Evolutionary conservation across 2,113 vertebrate species (phyloP), one percentile per base, ranked within the genome.

Genomic region (Spilogale gracilis): DNA sequence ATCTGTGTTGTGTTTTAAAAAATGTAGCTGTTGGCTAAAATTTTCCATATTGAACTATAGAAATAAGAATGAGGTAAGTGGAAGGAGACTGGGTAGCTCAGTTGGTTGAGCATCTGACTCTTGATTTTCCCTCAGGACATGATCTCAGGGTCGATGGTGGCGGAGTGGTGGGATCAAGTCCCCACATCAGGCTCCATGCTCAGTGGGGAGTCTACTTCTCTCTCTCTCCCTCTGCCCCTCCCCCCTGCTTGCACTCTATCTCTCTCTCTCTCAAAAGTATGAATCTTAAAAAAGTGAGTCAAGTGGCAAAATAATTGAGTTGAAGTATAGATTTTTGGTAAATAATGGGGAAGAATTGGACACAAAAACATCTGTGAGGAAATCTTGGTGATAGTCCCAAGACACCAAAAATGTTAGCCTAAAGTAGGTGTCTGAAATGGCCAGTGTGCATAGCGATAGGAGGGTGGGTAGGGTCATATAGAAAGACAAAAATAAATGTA

Each of bases 281-380:
- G 38, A 38, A 69, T 18, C 32, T 69, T 69, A 4, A 69, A 69
- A 69, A 69, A 92, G 58, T 43, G 17, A 85, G 16, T 5, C 25
- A 63, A 58, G 20, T 94, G 74, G 52, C 20, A 92, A 87, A 96
- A 71, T 45, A 56, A 88, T 80, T 83, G 23, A 94, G 38, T 88
- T 88, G 54, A 54, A 92, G 32, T 85, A 1, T 86, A 92, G 50
- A 84, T 88, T 91, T 91, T 96, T 95, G 45, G 23, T 83, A 94
- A 87, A 84, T 87, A 78, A 67, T 50, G n/a, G 79, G 6, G 54
- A 69, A 78, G 32, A 92, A 87, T 10, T 38, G 4, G 80, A 52
- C 63, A 21, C 8, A 92, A 38, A 93, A n/a, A 84, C 2, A 14
- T 48, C 0, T 54, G 81, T 21, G 81, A 91, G 52, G 9, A 85